Base-by-base conservation (phyloP, 2,888 invertebrate species). In the Plutella xylostella region DNA sequence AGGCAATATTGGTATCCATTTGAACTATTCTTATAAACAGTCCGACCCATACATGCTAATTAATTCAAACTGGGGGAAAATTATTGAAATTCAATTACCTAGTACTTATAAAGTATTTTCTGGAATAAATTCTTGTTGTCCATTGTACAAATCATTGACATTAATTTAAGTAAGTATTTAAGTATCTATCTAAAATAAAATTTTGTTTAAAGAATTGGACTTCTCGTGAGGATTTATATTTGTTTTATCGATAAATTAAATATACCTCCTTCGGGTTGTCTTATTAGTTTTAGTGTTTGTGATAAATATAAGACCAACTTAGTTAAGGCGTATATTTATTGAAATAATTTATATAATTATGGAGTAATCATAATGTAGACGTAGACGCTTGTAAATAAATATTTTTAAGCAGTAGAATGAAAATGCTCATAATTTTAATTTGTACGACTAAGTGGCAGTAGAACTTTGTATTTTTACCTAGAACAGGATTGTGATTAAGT, bases 151-250 rank as follows among this genome's bases (percentile, higher is more conserved):
- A n/a, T n/a, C n/a, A n/a, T n/a, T n/a, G n/a, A n/a, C n/a, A n/a
- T n/a, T n/a, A n/a, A n/a, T n/a, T n/a, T n/a, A n/a, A n/a, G n/a
- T n/a, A n/a, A n/a, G n/a, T n/a, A n/a, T n/a, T n/a, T n/a, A n/a
- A n/a, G n/a, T n/a, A n/a, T n/a, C n/a, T n/a, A n/a, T n/a, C n/a
- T n/a, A n/a, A n/a, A n/a, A n/a, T n/a, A n/a, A n/a, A n/a, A n/a
- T n/a, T n/a, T n/a, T n/a, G n/a, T 40, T 25, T 35, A 31, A 41
- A 11, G 42, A 33, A 43, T 48, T 48, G 40, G 72, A 79, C 79
- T 66, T 72, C 74, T 67, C 67, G 83, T 49, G 83, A 85, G 83
- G 82, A 85, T 72, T 72, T 64, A 64, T 78, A 84, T 83, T 85
- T 83, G 76, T 57, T 53, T 54, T 42, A 30, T 42, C n/a, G n/a